phyloP scores from a whole-genome alignment of 2,888 invertebrate genomes.

The Eumerus sabulonum region DNA sequence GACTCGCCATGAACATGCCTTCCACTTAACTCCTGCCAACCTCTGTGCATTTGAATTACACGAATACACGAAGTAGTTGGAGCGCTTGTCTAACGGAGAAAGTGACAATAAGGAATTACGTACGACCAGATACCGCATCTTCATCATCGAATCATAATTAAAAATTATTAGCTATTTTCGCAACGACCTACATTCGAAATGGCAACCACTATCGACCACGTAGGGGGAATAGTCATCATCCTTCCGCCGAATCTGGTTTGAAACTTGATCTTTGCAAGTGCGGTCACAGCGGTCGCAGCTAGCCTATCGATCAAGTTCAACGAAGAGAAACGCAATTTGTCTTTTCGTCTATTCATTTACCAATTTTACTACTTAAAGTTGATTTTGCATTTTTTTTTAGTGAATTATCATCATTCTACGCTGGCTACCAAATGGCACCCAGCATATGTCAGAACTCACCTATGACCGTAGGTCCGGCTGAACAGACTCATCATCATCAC shows the following conservation, averaged over 20 bases:
- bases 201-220: constrained; percentile 42
- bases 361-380: neutral
- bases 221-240: constrained; percentile 22
- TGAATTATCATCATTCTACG: constrained; percentile 78
- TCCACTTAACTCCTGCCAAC: constrained; percentile 31
- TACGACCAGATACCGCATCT: neutral
- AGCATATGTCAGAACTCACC: constrained; percentile 78
- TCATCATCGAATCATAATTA: constrained; percentile 31
- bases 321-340: constrained; percentile 48
- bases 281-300: constrained; percentile 24
- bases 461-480: constrained; percentile 71
- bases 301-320: constrained; percentile 59
- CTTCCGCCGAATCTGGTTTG: constrained; percentile 42
- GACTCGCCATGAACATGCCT: constrained; percentile 51
- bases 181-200: constrained; percentile 64
- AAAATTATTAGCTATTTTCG: constrained; percentile 24
- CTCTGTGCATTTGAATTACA: too few species aligned
- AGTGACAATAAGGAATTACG: constrained; percentile 42
- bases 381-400: constrained; percentile 74
- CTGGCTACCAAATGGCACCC: constrained; percentile 80
- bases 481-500: constrained; percentile 62
- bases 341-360: constrained; percentile 3
- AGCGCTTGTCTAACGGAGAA: constrained; percentile 45
- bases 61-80: constrained; percentile 25
- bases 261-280: constrained; percentile 38